A percentile compares a stretch with the other conserved stretches of the same genome.
Conservation (phyloP, 2,113 vertebrate genomes). For the Benitochromis conjunctus region DNA sequence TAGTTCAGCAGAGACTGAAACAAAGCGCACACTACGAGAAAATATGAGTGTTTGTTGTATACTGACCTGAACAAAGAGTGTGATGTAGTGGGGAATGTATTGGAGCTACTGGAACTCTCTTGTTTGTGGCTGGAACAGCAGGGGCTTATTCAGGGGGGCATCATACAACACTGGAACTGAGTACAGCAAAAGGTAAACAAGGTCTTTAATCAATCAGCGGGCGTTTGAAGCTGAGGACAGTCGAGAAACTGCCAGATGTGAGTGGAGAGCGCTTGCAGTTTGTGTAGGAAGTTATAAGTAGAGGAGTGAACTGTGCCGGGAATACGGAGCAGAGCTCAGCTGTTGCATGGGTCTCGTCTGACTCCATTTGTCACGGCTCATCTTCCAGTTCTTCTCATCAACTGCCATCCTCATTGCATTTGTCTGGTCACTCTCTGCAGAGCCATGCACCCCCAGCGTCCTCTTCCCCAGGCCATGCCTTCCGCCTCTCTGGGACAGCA, state of each 20-base stretch:
- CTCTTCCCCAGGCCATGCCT: conserved; percentile 56
- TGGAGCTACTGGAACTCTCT: conserved; percentile 52
- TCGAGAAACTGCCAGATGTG: conserved; percentile 38
- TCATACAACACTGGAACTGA: neutral
- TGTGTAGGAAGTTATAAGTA: conserved; percentile 51
- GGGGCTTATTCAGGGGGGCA: conserved; percentile 22
- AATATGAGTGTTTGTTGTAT: neutral
- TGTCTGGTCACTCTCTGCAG: neutral
- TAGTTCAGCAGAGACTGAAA: neutral
- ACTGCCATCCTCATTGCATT: neutral
- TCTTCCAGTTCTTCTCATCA: neutral
- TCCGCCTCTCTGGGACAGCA: conserved; percentile 53
- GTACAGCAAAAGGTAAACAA: conserved; percentile 27
- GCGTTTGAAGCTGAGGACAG: conserved; percentile 30
- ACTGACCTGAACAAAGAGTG: conserved; percentile 33
- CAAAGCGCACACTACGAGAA: conserved; percentile 26
- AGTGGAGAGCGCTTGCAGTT: neutral
- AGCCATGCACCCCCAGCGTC: conserved; percentile 70
- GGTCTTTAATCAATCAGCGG: conserved; percentile 38
- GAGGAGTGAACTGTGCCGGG: neutral
- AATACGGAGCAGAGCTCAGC: conserved; percentile 12
- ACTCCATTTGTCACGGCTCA: conserved; percentile 1
- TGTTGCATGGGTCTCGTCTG: neutral
- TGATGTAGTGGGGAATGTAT: neutral
- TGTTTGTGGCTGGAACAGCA: conserved; percentile 35